Percentiles rank a stretch among this genome's conserved stretches.
These are phyloP conservation scores for Pseudonaja textilis DNA, from an alignment of 2,113 vertebrate species.

Conservation along the genomic window DNA sequence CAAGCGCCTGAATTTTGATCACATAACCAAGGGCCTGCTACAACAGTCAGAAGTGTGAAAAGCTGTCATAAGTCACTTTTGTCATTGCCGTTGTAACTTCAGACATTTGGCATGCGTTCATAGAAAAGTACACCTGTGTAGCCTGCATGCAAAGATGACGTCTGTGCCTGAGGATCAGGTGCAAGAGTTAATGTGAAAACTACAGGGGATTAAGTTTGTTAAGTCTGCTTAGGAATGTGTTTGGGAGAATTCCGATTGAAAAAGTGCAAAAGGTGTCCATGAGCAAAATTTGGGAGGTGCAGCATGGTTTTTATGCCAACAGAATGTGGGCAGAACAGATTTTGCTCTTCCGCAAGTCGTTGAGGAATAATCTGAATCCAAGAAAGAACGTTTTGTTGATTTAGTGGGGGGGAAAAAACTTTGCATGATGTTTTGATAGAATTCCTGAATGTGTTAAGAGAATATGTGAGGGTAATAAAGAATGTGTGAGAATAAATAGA, in stretches of 20 bases:
- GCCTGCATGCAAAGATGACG: neutral
- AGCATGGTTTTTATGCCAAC: neutral
- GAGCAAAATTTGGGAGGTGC: neutral
- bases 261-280: neutral
- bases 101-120: neutral
- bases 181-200: neutral
- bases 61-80: neutral
- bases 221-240: neutral
- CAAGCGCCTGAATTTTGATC: neutral
- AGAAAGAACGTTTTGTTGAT: neutral
- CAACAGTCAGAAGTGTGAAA: neutral
- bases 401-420: accelerated
- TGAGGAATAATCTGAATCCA: neutral
- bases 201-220: neutral
- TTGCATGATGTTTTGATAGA: neutral
- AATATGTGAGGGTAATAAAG: neutral
- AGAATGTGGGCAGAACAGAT: neutral
- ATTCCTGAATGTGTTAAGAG: neutral
- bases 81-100: neutral
- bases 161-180: neutral
- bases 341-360: neutral
- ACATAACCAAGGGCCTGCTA: neutral
- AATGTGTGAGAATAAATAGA: neutral
- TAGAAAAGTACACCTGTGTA: neutral
- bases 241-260: neutral